Evolutionary conservation across 2,113 vertebrate genomes (phyloP).

Genomic region (Fregata magnificens): DNA sequence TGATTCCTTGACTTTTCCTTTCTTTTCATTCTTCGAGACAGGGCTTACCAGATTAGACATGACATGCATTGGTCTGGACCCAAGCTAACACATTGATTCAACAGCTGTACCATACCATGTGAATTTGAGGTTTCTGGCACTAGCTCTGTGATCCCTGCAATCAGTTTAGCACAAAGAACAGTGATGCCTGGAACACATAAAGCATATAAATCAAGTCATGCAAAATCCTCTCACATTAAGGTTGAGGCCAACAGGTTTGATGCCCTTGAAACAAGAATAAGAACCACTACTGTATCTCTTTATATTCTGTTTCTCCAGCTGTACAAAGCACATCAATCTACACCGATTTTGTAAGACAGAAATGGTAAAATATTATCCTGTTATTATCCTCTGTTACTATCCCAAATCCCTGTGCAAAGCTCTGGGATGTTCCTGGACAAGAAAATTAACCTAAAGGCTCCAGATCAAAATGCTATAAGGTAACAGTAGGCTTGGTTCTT

Average conservation of each 20-base stretch:
- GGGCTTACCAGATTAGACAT: not conserved
- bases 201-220: not conserved
- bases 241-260: not conserved
- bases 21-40: not conserved
- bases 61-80: not conserved
- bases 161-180: not conserved
- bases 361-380: not conserved
- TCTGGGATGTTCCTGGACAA: not conserved
- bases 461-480: not conserved
- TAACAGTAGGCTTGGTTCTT: not conserved
- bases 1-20: not conserved
- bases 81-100: not conserved
- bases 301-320: not conserved
- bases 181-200: not conserved
- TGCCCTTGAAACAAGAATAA: not conserved
- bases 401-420: not conserved
- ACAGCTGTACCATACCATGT: not conserved
- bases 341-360: not conserved
- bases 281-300: not conserved
- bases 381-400: not conserved
- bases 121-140: not conserved
- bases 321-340: not conserved
- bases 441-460: not conserved
- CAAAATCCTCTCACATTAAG: not conserved
- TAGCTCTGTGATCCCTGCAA: not conserved